Conservation (phyloP, 1,140 invertebrate genomes). For the Bathynomus jamesi region DNA sequence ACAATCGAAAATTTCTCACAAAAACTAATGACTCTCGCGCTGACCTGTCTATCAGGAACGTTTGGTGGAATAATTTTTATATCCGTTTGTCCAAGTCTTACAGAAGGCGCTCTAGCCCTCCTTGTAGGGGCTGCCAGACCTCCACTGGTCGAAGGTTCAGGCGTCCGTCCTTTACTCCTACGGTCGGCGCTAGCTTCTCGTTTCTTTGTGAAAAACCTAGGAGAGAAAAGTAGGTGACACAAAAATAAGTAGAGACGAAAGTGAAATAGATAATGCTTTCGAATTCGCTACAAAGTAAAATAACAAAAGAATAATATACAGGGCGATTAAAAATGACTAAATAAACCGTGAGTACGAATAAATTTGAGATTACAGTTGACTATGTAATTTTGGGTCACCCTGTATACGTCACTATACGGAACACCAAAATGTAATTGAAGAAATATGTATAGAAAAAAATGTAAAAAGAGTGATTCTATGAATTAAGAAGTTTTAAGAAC, state of each 20-base stretch:
- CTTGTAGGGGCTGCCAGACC: conserved; percentile 38
- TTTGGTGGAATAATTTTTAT: conserved; percentile 56
- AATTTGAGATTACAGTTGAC: no score
- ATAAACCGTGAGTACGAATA: no score
- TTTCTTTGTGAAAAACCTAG: conserved; percentile 71
- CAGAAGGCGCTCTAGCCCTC: conserved; percentile 43
- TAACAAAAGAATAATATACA: not conserved
- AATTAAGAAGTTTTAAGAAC: no score
- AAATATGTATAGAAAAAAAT: no score
- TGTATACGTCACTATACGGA: no score
- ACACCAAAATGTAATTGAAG: no score
- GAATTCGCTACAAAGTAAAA: not conserved
- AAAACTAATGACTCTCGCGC: no score
- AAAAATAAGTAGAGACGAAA: no score
- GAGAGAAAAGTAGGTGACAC: conserved; percentile 19
- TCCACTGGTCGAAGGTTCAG: conserved; percentile 50
- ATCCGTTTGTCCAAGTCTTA: conserved; percentile 54
- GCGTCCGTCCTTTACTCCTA: conserved; percentile 60
- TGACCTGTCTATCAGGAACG: conserved; percentile 51
- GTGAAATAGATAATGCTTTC: not conserved
- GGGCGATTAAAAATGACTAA: not conserved
- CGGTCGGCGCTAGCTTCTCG: conserved; percentile 56
- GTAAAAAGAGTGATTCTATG: no score
- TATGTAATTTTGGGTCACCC: no score
- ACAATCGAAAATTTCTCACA: no score